Base-by-base conservation (phyloP, 2,113 vertebrate species). In the Equus przewalskii region DNA sequence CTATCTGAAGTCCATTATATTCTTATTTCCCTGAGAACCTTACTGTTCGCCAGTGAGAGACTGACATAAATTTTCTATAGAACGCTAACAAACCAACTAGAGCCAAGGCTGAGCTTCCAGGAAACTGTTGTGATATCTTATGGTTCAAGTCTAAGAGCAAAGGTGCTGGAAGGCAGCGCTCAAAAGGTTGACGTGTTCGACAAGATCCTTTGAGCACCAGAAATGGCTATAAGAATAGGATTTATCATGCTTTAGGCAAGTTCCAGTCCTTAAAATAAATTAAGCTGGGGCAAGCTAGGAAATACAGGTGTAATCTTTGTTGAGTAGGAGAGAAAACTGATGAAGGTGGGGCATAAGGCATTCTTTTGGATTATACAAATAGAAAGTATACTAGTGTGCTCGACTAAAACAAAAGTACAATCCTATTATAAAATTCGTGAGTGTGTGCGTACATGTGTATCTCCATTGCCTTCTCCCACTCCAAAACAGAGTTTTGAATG, bases 11-110 rank as follows among this genome's bases (percentile, higher is more conserved):
- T 67, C 8, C 10, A 36, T 7, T 41, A 49, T 41, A 56, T 83
- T 41, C 33, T 94, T 94, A 81, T 56, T 94, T 78, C 22, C 67
- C 60, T 62, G 33, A 84, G 78, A 91, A 73, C 89, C n/a, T 86
- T 60, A 72, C 46, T 72, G 8, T 92, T 49, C 94, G 33, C 81
- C 67, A 51, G 70, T 18, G 79, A 93, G 49, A 94, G 49, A 22
- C 72, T 70, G 11, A 1, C 44, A 79, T 70, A 84, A 65, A 54
- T 56, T 93, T 75, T 84, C 69, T 70, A 76, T 14, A 62, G 58
- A 90, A 84, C 7, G 21, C 11, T 33, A 79, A 41, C 75, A 87
- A 86, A 46, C 26, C 14, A 80, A 76, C 80, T 67, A 81, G 81
- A 60, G 51, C 9, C 54, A 78, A 72, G 64, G 7, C 46, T 49